A percentile compares a stretch with the other conserved stretches of the same genome.
These are phyloP conservation scores for Pissodes strobi DNA, from an alignment of 1,140 invertebrate genomes.

Conservation along the genomic window DNA sequence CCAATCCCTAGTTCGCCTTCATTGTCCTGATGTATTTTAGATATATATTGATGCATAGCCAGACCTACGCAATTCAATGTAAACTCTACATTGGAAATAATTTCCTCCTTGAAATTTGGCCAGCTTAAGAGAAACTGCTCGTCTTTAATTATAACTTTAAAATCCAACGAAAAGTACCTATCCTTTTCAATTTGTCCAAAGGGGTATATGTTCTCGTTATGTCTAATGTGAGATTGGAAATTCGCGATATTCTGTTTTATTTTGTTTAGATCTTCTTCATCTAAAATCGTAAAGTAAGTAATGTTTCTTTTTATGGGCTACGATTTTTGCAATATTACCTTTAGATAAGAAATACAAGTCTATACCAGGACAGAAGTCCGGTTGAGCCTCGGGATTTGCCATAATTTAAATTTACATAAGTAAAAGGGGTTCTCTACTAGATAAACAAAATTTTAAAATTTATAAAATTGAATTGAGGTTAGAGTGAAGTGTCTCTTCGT, in stretches of 20 bases:
- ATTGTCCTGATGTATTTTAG: constrained; percentile 39
- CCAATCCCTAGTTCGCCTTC: constrained; percentile 41
- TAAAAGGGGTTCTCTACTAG: too few species aligned
- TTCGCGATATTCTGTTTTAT: constrained; percentile 60
- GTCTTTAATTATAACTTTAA: constrained; percentile 65
- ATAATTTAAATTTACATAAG: too few species aligned
- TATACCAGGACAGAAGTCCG: too few species aligned
- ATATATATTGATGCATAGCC: constrained; percentile 71
- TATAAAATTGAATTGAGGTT: too few species aligned
- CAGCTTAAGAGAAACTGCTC: constrained; percentile 63
- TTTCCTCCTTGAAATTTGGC: constrained; percentile 66
- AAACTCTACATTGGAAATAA: constrained; percentile 67
- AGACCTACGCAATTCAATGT: constrained; percentile 70
- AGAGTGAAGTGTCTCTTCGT: too few species aligned
- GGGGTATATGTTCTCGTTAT: constrained; percentile 59
- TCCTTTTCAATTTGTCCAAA: constrained; percentile 66
- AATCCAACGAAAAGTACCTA: constrained; percentile 67
- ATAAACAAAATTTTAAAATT: too few species aligned
- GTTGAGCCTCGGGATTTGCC: too few species aligned
- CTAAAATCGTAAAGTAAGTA: constrained; percentile 52
- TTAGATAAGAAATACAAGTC: constrained; percentile 6
- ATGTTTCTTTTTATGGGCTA: neutral
- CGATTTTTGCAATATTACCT: neutral
- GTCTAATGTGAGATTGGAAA: constrained; percentile 62
- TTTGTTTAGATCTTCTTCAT: constrained; percentile 57